Evolutionary conservation across 2,888 invertebrate genomes (phyloP), one percentile per base, ranked within the genome.

Genomic region (Rhodophaea formosa): DNA sequence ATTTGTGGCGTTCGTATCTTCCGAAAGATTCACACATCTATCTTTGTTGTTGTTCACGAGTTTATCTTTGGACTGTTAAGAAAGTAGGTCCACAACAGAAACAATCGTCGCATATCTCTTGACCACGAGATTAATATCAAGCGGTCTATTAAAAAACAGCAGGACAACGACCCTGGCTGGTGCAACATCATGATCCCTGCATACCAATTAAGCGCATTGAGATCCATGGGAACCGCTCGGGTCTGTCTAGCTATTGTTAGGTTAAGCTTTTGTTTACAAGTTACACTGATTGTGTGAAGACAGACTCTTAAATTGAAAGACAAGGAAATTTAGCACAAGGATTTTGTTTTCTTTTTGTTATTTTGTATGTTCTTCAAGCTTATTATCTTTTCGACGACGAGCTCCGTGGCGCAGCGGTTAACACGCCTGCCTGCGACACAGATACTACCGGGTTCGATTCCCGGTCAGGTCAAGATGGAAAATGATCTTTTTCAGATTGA

Each of bases 141-240:
- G 12, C 39, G 12, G 10, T 39, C 39, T 39, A 39, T 39, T 39
- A 39, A 39, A 39, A 39, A 39, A 39, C 39, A 10, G 10, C 60
- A 66, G 65, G 82, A 74, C 82, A 70, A 72, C 75, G 83, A 78
- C 78, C 81, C 61, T 61, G 72, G 71, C 68, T 23, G 23, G 65
- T 66, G 66, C 65, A 67, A 74, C 71, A 68, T 70, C 74, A 77
- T 73, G 74, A 70, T 67, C 62, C 69, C 72, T 32, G 86, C 86
- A 85, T 86, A 84, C 77, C 82, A 86, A 87, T 86, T 83, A 84
- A 76, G 66, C 67, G 67, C 74, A 77, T 80, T 75, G 77, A 74
- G 72, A 68, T 77, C 67, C 71, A 79, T 84, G 83, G 77, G 82
- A 81, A 79, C 62, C 46, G 23, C 23, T 3, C 23, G 23, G 23